Evolutionary conservation across 2,113 vertebrate species (phyloP), one percentile per base, ranked within the genome.

Genomic region (Leptodactylus fuscus): DNA sequence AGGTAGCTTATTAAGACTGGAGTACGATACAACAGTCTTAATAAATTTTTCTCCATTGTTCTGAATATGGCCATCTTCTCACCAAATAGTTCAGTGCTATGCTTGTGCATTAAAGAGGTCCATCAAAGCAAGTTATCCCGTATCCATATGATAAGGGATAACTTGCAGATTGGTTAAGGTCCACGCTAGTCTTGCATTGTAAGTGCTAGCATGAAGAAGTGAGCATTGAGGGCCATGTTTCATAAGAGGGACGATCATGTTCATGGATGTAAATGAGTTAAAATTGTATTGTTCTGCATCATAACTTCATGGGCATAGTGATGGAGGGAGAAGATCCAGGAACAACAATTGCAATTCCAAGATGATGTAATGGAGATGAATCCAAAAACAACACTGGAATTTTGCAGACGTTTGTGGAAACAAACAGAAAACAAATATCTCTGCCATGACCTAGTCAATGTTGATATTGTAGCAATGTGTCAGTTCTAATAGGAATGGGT

Each of bases 301-400:
- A 38, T 46, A 5, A 38, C 70, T 46, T n/a, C 20, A 41, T 71
- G 38, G 36, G 38, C 38, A 73, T 73, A 73, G 38, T 44, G 22
- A 73, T 46, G 22, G n/a, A 44, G 70, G 38, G 38, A 73, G 36
- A 73, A 46, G 70, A 24, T 44, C 70, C 70, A 73, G 38, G 5
- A 73, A 73, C 27, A 73, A 73, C 70, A 73, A 46, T 11, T 24
- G 1, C 20, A 73, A 44, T 44, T 44, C 36, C 70, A 73, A 41
- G 13, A 46, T 73, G 70, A 73, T 46, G 70, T 73, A n/a, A 73
- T 46, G 70, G 16, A 0, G 4, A 46, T 27, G 22, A 46, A 24
- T 73, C 70, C 70, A 73, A 44, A 41, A 44, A 44, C 20, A 71
- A 73, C n/a, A 15, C 2, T 1, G 9, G 20, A 38, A 44, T 44